Conservation (phyloP, 2,888 invertebrate species). For the Aproaerema taeniolella region DNA sequence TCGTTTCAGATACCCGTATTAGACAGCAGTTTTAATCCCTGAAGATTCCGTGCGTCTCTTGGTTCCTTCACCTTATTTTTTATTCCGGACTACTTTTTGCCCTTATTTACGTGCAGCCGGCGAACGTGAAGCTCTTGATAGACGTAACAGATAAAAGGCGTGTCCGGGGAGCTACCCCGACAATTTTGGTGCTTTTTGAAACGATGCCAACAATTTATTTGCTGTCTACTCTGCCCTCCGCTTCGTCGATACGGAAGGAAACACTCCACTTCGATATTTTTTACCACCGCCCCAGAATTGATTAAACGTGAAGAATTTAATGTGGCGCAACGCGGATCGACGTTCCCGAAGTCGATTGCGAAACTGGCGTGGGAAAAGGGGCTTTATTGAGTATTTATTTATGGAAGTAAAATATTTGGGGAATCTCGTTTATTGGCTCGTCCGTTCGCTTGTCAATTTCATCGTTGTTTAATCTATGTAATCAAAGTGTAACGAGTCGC, state of each 20-base stretch:
- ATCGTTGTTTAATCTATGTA: conserved; percentile 37
- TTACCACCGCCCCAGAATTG: conserved; percentile 51
- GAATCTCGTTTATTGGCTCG: conserved; percentile 51
- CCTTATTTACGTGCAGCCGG: conserved; percentile 51
- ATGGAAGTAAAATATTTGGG: conserved; percentile 49
- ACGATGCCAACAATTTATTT: conserved; percentile 69
- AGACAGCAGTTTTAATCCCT: conserved; percentile 39
- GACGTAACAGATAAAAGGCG: conserved; percentile 74
- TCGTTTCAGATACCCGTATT: too few species aligned
- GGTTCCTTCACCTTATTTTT: conserved; percentile 41
- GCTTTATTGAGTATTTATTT: conserved; percentile 54
- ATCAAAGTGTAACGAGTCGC: conserved; percentile 28
- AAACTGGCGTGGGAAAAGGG: conserved; percentile 48
- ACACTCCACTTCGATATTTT: conserved; percentile 56
- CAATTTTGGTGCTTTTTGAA: conserved; percentile 67
- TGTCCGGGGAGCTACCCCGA: conserved; percentile 52
- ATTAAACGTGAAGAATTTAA: conserved; percentile 69
- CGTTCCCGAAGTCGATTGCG: conserved; percentile 42
- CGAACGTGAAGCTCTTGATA: conserved; percentile 50
- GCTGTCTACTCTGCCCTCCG: conserved; percentile 50
- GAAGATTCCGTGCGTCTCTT: conserved; percentile 34
- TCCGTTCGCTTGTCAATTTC: conserved; percentile 46
- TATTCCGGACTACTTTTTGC: conserved; percentile 44
- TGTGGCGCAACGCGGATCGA: conserved; percentile 51
- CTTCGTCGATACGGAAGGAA: conserved; percentile 55